Evolutionary conservation across 2,888 invertebrate species (phyloP).

Genomic region (Brachyptera putata): DNA sequence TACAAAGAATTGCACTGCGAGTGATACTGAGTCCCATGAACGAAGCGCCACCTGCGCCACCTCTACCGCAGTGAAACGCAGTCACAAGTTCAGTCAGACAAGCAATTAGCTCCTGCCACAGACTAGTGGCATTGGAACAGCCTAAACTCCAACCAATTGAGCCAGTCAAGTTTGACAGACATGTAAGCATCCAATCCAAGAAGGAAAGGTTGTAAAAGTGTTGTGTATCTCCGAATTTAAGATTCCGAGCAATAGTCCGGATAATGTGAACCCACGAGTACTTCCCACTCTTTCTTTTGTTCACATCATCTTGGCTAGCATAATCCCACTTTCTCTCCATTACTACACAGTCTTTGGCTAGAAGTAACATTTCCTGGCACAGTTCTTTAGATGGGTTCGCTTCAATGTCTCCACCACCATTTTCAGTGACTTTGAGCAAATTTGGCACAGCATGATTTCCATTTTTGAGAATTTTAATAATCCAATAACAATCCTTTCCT

Average conservation of each 20-base stretch:
- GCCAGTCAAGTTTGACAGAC: constrained; percentile 49
- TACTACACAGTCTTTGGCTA: constrained; percentile 42
- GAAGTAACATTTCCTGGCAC: constrained; percentile 42
- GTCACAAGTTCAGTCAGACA: constrained; percentile 48
- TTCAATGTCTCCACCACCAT: constrained; percentile 34
- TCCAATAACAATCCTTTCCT: constrained; percentile 38
- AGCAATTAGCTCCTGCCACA: constrained; percentile 13
- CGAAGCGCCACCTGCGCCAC: constrained; percentile 49
- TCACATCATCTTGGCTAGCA: constrained; percentile 24
- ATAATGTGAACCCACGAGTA: constrained; percentile 48
- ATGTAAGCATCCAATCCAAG: constrained; percentile 49
- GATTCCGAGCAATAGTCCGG: constrained; percentile 47
- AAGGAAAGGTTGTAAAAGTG: constrained; percentile 56
- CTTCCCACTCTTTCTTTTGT: constrained; percentile 10
- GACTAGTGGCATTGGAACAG: not conserved
- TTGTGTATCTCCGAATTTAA: constrained; percentile 50
- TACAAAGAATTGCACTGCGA: constrained; percentile 49
- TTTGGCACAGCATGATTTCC: constrained; percentile 39
- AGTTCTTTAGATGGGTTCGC: constrained; percentile 35
- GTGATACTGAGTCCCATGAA: constrained; percentile 56
- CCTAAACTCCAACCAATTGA: constrained; percentile 46
- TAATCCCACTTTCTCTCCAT: constrained; percentile 41
- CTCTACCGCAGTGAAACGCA: constrained; percentile 48
- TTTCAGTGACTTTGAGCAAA: constrained; percentile 37
- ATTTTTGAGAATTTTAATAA: constrained; percentile 41